Evolutionary conservation across 2,888 invertebrate species (phyloP).

Genomic region (Machimus rusticus): DNA sequence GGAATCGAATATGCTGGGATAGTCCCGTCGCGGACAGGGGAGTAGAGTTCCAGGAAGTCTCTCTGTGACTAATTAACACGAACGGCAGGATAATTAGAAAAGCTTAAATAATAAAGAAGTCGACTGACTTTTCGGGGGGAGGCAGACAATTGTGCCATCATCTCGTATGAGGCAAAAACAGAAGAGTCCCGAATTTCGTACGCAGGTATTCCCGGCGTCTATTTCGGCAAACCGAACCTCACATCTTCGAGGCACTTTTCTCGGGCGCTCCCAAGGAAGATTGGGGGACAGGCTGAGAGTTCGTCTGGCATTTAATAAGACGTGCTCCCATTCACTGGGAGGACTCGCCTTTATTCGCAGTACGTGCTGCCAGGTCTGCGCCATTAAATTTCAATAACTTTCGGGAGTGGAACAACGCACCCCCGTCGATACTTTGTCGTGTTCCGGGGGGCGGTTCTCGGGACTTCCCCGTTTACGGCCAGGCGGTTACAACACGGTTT

Average conservation of each 20-base stretch:
- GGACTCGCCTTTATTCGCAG: slow-evolving; percentile 15
- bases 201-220: neutral
- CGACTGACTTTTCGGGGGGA: neutral
- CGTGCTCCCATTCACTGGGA: neutral
- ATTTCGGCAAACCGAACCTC: neutral
- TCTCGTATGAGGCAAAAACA: neutral
- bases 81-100: slow-evolving; percentile 16
- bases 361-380: slow-evolving; percentile 32
- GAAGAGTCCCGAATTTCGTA: neutral
- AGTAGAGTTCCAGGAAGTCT: neutral
- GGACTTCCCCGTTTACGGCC: neutral
- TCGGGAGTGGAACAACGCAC: neutral
- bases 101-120: slow-evolving; percentile 13
- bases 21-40: neutral
- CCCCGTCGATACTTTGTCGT: slow-evolving; percentile 10
- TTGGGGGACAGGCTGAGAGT: neutral
- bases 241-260: neutral
- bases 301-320: slow-evolving; percentile 12
- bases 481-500: neutral
- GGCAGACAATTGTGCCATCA: slow-evolving; percentile 11
- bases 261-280: neutral
- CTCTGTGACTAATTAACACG: slow-evolving; percentile 8
- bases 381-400: slow-evolving; percentile 39
- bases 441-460: neutral
- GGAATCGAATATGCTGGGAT: neutral